A percentile compares a stretch with the other conserved stretches of the same genome.
Evolutionary conservation across 2,888 invertebrate genomes (phyloP).

Genomic region (Lomographa bimaculata): DNA sequence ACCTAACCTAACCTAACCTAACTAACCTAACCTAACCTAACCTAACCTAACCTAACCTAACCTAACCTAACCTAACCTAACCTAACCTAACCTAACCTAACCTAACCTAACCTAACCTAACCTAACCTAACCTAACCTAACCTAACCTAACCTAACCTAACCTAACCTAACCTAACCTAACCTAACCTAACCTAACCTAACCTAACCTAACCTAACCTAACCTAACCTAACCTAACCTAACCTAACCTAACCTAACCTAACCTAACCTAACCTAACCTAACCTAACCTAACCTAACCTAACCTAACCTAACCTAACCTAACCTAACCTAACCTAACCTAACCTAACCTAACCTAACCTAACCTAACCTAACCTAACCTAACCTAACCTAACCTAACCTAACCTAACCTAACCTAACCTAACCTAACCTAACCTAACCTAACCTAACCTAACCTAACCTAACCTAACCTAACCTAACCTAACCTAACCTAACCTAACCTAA

Average conservation of each 20-base stretch:
- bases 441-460: constrained; percentile 24
- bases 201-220: constrained; percentile 28
- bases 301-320: constrained; percentile 12
- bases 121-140: constrained; percentile 19
- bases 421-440: constrained; percentile 25
- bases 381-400: constrained; percentile 19
- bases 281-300: constrained; percentile 16
- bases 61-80: constrained; percentile 20
- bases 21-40: constrained; percentile 19
- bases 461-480: constrained; percentile 13
- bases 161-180: constrained; percentile 23
- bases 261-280: constrained; percentile 21
- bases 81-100: constrained; percentile 10
- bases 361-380: constrained; percentile 22
- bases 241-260: constrained; percentile 17
- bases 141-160: constrained; percentile 22
- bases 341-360: constrained; percentile 20
- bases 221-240: constrained; percentile 20
- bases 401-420: constrained; percentile 17
- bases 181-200: constrained; percentile 23
- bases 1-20: constrained; percentile 25
- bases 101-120: constrained; percentile 14
- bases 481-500: constrained; percentile 17
- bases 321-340: constrained; percentile 16
- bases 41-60: constrained; percentile 24